Percentiles rank a stretch among this genome's conserved stretches.
Evolutionary conservation across 2,797 vertebrate genomes (phyloP).

Genomic region (Silurus aristotelis): DNA sequence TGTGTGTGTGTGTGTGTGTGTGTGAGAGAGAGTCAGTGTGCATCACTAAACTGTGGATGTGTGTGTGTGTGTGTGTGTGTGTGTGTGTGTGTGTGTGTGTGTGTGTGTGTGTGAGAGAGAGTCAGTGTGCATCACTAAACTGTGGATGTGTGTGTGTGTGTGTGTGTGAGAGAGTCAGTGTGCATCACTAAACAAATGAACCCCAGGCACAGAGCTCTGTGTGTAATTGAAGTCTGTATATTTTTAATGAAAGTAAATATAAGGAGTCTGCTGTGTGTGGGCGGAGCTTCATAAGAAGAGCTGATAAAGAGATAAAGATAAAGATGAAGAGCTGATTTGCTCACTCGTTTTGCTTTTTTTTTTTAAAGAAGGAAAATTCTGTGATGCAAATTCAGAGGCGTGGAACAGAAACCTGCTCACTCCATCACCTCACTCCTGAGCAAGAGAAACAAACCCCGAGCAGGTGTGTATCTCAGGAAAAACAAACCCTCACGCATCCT

Average conservation of each 20-base stretch:
- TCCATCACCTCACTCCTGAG: constrained; percentile 11
- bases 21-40: no score
- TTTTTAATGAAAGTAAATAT: not conserved
- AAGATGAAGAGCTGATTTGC: not conserved
- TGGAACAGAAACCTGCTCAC: not conserved
- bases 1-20: not conserved
- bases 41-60: not conserved
- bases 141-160: no score
- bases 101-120: no score
- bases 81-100: no score
- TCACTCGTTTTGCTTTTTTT: not conserved
- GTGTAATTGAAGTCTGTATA: not conserved
- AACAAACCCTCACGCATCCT: no score
- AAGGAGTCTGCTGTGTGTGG: not conserved
- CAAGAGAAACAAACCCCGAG: not conserved
- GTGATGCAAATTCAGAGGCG: constrained; percentile 26
- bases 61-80: no score
- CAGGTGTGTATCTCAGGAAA: not conserved
- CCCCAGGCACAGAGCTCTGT: not conserved
- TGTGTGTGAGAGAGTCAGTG: no score
- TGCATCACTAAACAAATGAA: not conserved
- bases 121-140: no score
- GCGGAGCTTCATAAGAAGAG: not conserved
- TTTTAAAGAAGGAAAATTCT: constrained; percentile 18
- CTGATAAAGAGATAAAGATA: not conserved